Percentiles rank a stretch among this genome's conserved stretches.
Conservation (phyloP, 2,797 vertebrate species). For the Gephyroberyx darwinii region DNA sequence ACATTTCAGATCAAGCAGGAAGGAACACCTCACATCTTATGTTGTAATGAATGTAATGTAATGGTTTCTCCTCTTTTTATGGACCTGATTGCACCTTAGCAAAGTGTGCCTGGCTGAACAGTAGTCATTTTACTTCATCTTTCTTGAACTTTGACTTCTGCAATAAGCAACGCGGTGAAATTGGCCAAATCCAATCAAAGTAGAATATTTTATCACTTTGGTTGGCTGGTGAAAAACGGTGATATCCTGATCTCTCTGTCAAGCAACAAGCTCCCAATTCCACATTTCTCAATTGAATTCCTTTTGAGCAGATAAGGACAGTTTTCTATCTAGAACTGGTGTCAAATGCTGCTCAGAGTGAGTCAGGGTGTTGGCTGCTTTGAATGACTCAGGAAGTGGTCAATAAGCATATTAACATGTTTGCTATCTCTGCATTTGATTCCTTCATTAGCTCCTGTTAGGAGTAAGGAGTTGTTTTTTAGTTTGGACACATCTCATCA, state of each 20-base stretch:
- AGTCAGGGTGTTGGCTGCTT: slow-evolving; percentile 51
- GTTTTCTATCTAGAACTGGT: slow-evolving; percentile 26
- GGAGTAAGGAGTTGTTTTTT: slow-evolving; percentile 38
- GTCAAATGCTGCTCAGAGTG: slow-evolving; percentile 12
- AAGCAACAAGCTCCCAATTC: not conserved
- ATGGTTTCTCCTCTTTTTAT: too few relatives aligned
- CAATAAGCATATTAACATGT: slow-evolving; percentile 50
- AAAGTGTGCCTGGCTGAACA: not conserved
- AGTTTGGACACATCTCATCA: slow-evolving; percentile 19
- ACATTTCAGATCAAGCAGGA: too few relatives aligned
- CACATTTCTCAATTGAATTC: not conserved
- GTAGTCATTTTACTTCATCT: not conserved
- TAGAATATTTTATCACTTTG: not conserved
- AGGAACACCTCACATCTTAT: too few relatives aligned
- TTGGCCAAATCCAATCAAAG: not conserved
- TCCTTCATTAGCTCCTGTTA: slow-evolving; percentile 61
- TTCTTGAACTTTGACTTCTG: not conserved
- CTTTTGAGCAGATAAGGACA: slow-evolving; percentile 21
- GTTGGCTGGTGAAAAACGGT: not conserved
- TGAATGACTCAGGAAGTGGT: slow-evolving; percentile 50
- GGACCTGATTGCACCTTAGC: too few relatives aligned
- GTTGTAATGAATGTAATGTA: too few relatives aligned
- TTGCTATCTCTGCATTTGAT: slow-evolving; percentile 52
- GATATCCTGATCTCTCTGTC: not conserved
- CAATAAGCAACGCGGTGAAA: not conserved